phyloP scores from a whole-genome alignment of 2,888 invertebrate genomes.

The Schizaphis graminum region DNA sequence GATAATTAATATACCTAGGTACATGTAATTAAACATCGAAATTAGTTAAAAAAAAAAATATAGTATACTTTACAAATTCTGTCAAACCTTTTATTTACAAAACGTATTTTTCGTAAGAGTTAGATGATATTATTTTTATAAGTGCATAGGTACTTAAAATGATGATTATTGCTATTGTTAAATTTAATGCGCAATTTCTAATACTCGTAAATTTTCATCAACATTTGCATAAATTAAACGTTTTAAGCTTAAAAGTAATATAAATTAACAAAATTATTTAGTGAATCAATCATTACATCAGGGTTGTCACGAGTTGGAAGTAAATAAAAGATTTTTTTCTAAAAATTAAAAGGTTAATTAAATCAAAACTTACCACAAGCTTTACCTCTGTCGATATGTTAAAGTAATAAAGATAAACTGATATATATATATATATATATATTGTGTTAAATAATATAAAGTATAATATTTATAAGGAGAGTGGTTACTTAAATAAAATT shows the following conservation, averaged over 20 bases:
- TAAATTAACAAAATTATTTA: constrained; percentile 32
- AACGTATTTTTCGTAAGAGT: background rate
- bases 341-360: constrained; percentile 29
- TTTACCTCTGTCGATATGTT: background rate
- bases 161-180: background rate
- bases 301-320: background rate
- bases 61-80: background rate
- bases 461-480: background rate
- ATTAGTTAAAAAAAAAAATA: background rate
- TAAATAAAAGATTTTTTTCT: background rate
- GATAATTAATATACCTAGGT: background rate
- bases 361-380: constrained; percentile 29
- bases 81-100: background rate
- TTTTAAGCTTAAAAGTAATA: constrained; percentile 24
- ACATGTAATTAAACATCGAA: background rate
- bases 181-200: constrained; percentile 31
- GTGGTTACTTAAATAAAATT: background rate
- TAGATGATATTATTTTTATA: constrained; percentile 1
- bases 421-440: background rate
- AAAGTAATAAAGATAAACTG: background rate
- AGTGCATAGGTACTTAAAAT: background rate
- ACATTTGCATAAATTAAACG: constrained; percentile 32
- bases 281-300: constrained; percentile 39
- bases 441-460: background rate
- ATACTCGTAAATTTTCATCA: background rate